phyloP scores from a whole-genome alignment of 2,888 invertebrate species.

The Eupithecia subfuscata region DNA sequence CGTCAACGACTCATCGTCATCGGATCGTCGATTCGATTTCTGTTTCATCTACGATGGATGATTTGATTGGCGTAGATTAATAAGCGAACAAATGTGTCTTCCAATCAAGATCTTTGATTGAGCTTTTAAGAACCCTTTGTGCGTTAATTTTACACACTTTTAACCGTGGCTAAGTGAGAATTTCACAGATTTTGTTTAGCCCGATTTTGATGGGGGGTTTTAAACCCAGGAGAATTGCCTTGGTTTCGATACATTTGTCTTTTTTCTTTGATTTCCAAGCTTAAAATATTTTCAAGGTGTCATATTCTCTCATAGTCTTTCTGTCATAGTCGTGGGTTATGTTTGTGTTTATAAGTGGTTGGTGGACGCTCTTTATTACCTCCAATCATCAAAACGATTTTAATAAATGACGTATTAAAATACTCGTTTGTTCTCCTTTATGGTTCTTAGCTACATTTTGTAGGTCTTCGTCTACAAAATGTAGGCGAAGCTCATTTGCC shows the following conservation, averaged over 20 bases:
- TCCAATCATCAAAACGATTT: no score
- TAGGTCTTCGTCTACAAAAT: no score
- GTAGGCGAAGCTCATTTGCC: no score
- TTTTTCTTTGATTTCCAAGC: background rate
- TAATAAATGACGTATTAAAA: no score
- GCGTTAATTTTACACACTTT: constrained; percentile 13
- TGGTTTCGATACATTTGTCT: background rate
- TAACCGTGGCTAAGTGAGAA: constrained; percentile 1
- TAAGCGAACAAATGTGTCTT: constrained; percentile 21
- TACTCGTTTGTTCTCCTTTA: no score
- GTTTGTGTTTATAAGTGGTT: no score
- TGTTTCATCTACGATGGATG: no score
- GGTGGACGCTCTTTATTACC: no score
- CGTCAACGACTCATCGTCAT: background rate
- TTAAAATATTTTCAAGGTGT: no score
- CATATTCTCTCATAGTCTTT: no score
- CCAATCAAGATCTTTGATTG: constrained; percentile 25
- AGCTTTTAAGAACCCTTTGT: constrained; percentile 13
- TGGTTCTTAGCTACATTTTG: no score
- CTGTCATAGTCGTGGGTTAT: no score
- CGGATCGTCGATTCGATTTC: background rate
- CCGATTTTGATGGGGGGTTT: constrained; percentile 8
- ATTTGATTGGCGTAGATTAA: constrained; percentile 2
- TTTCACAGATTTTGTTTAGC: constrained; percentile 15
- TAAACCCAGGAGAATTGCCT: background rate